Evolutionary conservation across 2,888 invertebrate species (phyloP), one percentile per base, ranked within the genome.

Genomic region (Incurvaria masculella): DNA sequence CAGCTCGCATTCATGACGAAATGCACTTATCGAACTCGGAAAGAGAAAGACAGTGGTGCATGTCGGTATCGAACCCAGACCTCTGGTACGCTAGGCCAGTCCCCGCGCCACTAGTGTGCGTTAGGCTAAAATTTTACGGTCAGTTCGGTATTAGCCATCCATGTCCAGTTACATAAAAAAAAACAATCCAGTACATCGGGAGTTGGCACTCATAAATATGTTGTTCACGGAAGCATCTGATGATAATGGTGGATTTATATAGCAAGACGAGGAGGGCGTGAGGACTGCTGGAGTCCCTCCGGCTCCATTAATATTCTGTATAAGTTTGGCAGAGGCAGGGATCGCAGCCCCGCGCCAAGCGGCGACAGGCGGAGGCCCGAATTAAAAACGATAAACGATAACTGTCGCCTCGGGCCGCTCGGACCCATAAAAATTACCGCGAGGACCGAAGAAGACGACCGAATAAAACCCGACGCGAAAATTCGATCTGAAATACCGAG

Each of bases 311-410:
- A 33, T 33, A 33, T 33, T 33, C 33, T 11, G 14, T 8, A 33
- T 4, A 8, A 33, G 33, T 14, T 33, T 23, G 23, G 10, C 4
- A 23, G 23, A 23, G 23, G 23, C 10, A 4, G 5, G 5, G 23
- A 6, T 23, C 10, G 23, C 23, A 4, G 23, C 23, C 4, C 10
- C 4, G 23, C 10, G 23, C 23, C 8, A 33, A 14, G 33, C 14
- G 14, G 33, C 8, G 33, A 8, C 11, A 6, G 23, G 23, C 14
- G 14, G 33, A 14, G 33, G 14, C 33, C 55, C 55, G 57, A 59
- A 61, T 59, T 60, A 58, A 58, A 58, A 57, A 56, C 57, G 54
- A 55, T 61, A 58, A 61, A 60, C 57, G 57, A 57, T 59, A 57
- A 60, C 57, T 58, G 58, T 55, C 55, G 51, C 55, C 56, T 44